phyloP scores from a whole-genome alignment of 2,797 vertebrate genomes.

The Podarcis lilfordi region DNA sequence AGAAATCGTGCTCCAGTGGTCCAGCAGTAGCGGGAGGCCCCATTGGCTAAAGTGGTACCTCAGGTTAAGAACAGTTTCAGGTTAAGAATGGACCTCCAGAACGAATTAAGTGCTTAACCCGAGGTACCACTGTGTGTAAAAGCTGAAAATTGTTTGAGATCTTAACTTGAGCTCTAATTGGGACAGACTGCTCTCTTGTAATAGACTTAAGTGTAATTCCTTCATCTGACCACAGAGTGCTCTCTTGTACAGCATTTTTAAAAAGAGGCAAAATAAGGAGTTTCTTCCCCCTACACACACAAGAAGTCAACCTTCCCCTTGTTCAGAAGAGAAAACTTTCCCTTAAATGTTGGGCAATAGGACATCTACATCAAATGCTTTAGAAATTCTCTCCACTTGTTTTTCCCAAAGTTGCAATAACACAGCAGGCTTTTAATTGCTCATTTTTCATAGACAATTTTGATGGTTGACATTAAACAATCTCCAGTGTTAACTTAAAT shows the following conservation, averaged over 20 bases:
- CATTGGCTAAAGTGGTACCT: too few species aligned
- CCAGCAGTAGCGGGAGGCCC: too few species aligned
- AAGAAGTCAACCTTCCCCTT: neutral
- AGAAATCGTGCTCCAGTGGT: too few species aligned
- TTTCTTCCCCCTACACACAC: neutral
- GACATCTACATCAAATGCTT: neutral
- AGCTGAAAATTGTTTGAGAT: neutral
- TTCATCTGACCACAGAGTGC: conserved; percentile 10
- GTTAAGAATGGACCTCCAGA: too few species aligned
- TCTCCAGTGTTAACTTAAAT: too few species aligned
- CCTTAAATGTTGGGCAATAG: neutral
- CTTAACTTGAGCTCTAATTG: neutral
- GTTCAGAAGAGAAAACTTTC: neutral
- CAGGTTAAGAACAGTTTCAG: too few species aligned
- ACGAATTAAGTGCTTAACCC: too few species aligned
- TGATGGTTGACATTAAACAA: neutral
- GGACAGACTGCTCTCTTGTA: neutral
- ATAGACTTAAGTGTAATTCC: conserved; percentile 8
- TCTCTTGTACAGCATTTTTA: neutral
- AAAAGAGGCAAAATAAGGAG: neutral
- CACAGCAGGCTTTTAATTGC: neutral
- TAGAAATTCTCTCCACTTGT: neutral
- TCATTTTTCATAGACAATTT: neutral
- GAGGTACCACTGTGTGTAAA: neutral
- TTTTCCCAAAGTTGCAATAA: neutral